phyloP scores from a whole-genome alignment of 2,888 invertebrate genomes.

The Netelia inedita region DNA sequence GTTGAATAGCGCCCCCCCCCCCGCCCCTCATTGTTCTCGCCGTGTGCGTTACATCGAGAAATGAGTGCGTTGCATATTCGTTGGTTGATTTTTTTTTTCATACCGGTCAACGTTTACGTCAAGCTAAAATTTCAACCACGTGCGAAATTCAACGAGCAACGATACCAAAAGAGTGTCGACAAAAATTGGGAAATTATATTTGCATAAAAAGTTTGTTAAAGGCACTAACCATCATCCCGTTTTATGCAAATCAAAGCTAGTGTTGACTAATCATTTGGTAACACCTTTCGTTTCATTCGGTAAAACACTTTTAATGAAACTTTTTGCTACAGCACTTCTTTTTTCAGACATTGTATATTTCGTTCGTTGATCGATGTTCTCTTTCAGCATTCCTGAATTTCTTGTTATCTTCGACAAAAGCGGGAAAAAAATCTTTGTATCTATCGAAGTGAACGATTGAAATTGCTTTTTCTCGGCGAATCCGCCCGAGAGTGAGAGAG shows the following conservation, averaged over 20 bases:
- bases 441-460: constrained; percentile 35
- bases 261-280: too few species aligned
- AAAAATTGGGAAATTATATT: too few species aligned
- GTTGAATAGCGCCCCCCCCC: too few species aligned
- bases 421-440: constrained; percentile 21
- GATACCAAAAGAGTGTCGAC: too few species aligned
- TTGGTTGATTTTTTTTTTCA: background rate
- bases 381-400: constrained; percentile 4
- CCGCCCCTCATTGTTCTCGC: background rate
- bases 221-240: too few species aligned
- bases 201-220: too few species aligned
- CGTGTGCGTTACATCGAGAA: background rate
- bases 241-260: too few species aligned
- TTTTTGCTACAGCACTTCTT: background rate
- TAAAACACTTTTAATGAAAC: too few species aligned
- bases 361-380: background rate
- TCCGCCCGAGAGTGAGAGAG: constrained; percentile 2
- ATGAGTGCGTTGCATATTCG: constrained; percentile 11
- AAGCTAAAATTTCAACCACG: background rate
- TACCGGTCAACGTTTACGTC: background rate
- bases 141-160: background rate
- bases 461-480: constrained; percentile 50
- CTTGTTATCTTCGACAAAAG: constrained; percentile 8
- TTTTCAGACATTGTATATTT: background rate
- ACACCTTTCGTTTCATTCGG: too few species aligned